A percentile compares a stretch with the other conserved stretches of the same genome.
Conservation (phyloP, 1,140 invertebrate species). For the Coptotermes formosanus region DNA sequence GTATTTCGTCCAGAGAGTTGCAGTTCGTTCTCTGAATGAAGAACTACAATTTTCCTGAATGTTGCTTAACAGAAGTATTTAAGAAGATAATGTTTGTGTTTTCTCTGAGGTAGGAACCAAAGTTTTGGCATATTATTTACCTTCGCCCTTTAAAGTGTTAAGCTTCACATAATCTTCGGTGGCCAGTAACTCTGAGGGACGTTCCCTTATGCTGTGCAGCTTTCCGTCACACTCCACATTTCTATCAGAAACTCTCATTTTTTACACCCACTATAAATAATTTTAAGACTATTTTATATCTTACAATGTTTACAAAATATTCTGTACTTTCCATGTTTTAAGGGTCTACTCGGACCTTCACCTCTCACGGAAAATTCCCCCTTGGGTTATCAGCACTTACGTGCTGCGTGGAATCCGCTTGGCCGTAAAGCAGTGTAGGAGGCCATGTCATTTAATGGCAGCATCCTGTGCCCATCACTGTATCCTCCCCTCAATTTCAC, state of each 20-base stretch:
- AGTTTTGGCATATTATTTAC: too few relatives aligned
- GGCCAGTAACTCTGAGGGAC: too few relatives aligned
- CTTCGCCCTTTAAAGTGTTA: too few relatives aligned
- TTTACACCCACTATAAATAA: neutral
- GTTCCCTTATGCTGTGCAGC: neutral
- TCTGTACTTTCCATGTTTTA: neutral
- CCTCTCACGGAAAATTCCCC: neutral
- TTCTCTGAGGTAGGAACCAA: too few relatives aligned
- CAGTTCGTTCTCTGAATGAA: too few relatives aligned
- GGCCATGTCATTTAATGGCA: neutral
- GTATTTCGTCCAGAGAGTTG: too few relatives aligned
- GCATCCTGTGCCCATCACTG: neutral
- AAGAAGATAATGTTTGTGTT: too few relatives aligned
- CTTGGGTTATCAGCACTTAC: neutral
- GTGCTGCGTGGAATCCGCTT: neutral
- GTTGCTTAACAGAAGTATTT: too few relatives aligned
- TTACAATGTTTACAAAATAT: neutral
- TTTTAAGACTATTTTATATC: constrained; percentile 7
- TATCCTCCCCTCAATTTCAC: constrained; percentile 5
- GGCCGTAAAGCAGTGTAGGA: neutral
- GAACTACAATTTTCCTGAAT: too few relatives aligned
- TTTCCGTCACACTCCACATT: neutral
- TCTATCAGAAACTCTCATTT: neutral
- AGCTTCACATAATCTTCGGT: too few relatives aligned
- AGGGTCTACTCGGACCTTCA: neutral